A percentile compares a stretch with the other conserved stretches of the same genome.
Conservation (phyloP, 2,113 vertebrate species). For the Periophthalmus modestus region DNA sequence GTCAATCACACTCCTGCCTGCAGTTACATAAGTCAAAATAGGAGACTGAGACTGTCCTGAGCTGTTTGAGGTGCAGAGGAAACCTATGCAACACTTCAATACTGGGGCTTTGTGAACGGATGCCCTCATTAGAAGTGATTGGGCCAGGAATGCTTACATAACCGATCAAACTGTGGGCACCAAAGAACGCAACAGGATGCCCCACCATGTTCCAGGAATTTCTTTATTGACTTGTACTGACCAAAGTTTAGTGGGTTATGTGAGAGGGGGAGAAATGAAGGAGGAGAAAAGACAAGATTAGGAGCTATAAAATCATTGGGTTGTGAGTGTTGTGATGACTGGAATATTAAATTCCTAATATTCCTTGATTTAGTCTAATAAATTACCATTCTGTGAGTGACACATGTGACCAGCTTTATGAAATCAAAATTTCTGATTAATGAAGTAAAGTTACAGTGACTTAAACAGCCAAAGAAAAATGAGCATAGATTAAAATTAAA, state of each 20-base stretch:
- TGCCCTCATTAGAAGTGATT: constrained; percentile 65
- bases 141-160: constrained; percentile 64
- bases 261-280: not conserved
- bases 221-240: not conserved
- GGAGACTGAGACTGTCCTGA: constrained; percentile 15
- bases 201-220: constrained; percentile 22
- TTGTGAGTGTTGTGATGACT: no score
- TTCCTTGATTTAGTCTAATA: no score
- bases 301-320: not conserved
- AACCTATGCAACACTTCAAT: constrained; percentile 55
- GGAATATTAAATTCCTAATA: no score
- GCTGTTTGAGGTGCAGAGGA: constrained; percentile 31
- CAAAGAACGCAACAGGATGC: constrained; percentile 23
- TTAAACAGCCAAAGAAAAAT: no score
- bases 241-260: not conserved
- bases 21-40: constrained; percentile 35
- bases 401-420: no score
- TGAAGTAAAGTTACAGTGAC: no score
- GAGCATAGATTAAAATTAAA: no score
- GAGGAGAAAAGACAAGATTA: no score
- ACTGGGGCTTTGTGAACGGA: constrained; percentile 39
- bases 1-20: constrained; percentile 15
- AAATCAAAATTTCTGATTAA: no score
- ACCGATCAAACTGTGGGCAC: constrained; percentile 43
- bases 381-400: no score